Base-by-base conservation (phyloP, 2,797 vertebrate species). In the Eulemur coronatus region DNA sequence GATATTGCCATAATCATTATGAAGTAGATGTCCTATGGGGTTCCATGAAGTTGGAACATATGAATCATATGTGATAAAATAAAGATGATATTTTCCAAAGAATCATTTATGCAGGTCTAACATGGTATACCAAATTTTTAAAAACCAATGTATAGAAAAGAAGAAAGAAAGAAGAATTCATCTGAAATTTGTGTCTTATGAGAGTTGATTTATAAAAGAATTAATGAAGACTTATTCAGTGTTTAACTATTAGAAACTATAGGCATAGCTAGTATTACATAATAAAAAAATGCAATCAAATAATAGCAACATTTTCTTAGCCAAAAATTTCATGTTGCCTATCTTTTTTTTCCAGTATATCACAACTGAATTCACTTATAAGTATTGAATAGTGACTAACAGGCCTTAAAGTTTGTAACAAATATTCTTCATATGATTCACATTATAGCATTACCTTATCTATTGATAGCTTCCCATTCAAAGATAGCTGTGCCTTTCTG, bases 41-140 rank as follows among this genome's bases (percentile, higher is more conserved):
- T 90, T 92, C 30, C 52, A 59, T 67, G n/a, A 91, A 85, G 24
- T 69, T 94, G 15, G 22, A 80, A 59, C n/a, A 43, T 84, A 87
- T 79, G 35, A 97, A 70, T 82, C n/a, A 2, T 82, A 75, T n/a
- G 18, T 87, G 57, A 95, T 86, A 86, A 97, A 69, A 89, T 43
- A 89, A 95, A 81, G 28, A 89, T 84, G 24, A 15, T 22, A 94
- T 76, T 81, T 17, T 26, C 24, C 2, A 63, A 94, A 92, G 24
- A 65, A n/a, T 65, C 17, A 78, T 63, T 65, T 81, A 69, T 89
- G 94, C 2, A 75, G 18, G 82, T 80, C 22, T 79, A 70, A 57
- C 20, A 59, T 55, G 73, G 33, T 81, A 73, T 28, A 61, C 1
- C 5, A 95, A 46, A 28, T 59, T 63, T 59, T 12, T 0, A 48